These are phyloP conservation scores for Pipistrellus pipistrellus DNA, from an alignment of 2,797 vertebrate genomes.

Conservation along the genomic window DNA sequence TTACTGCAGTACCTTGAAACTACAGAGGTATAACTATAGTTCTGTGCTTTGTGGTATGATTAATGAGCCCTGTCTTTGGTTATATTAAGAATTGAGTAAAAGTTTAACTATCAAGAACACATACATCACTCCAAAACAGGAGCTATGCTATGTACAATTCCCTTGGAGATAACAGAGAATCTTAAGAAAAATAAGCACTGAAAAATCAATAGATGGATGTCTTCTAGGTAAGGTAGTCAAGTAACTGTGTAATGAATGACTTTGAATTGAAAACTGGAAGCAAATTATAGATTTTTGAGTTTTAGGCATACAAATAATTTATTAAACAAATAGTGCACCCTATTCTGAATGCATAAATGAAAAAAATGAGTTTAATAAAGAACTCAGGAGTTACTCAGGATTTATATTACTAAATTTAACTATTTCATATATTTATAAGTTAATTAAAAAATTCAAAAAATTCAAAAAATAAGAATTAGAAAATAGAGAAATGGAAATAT, in stretches of 20 bases:
- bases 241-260: conserved; percentile 69
- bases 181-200: conserved; percentile 82
- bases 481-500: neutral
- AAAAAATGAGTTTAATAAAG: conserved; percentile 13
- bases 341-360: conserved; percentile 28
- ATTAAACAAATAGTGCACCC: neutral
- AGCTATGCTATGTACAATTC: conserved; percentile 72
- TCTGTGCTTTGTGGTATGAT: conserved; percentile 77
- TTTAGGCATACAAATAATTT: conserved; percentile 65
- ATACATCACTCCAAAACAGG: conserved; percentile 82
- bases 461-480: neutral
- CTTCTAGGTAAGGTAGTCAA: conserved; percentile 81
- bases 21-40: conserved; percentile 73
- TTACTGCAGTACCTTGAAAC: conserved; percentile 77
- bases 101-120: conserved; percentile 80
- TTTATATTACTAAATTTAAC: neutral
- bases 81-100: conserved; percentile 85
- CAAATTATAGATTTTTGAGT: conserved; percentile 58
- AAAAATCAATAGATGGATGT: conserved; percentile 81
- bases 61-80: conserved; percentile 78
- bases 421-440: neutral
- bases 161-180: conserved; percentile 68
- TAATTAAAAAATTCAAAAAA: neutral
- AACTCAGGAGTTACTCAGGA: neutral
- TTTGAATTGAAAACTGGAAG: conserved; percentile 69